A percentile compares a stretch with the other conserved stretches of the same genome.
phyloP scores from a whole-genome alignment of 1,140 invertebrate genomes.

The Myzus persicae region DNA sequence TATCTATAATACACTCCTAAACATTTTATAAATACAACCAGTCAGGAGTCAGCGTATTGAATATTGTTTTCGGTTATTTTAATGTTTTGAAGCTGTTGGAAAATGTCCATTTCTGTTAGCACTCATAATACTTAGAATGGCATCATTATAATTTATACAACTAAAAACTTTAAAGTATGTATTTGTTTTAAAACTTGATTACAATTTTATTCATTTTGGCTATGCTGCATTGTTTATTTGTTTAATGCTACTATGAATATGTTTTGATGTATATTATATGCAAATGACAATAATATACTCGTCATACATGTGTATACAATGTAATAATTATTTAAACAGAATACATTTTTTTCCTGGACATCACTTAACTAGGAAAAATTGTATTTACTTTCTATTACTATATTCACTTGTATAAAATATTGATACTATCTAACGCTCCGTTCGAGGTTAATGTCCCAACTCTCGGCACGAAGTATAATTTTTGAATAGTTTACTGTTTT shows the following conservation, averaged over 20 bases:
- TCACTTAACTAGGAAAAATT: background rate
- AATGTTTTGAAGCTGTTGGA: background rate
- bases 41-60: background rate
- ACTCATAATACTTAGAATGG: background rate
- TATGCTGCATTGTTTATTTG: background rate
- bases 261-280: background rate
- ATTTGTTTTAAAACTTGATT: background rate
- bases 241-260: background rate
- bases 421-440: background rate
- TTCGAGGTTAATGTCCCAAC: background rate
- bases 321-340: background rate
- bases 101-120: background rate
- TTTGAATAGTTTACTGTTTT: conserved; percentile 32
- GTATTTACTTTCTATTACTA: background rate
- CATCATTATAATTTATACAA: background rate
- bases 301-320: background rate
- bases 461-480: background rate
- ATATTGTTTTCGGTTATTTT: background rate
- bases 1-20: background rate
- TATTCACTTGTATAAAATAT: background rate
- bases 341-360: background rate
- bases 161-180: background rate
- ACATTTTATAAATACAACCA: background rate
- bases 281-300: background rate
- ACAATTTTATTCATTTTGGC: background rate